Base-by-base conservation (phyloP, 2,797 vertebrate genomes). In the Schizopygopsis malacanthus region DNA sequence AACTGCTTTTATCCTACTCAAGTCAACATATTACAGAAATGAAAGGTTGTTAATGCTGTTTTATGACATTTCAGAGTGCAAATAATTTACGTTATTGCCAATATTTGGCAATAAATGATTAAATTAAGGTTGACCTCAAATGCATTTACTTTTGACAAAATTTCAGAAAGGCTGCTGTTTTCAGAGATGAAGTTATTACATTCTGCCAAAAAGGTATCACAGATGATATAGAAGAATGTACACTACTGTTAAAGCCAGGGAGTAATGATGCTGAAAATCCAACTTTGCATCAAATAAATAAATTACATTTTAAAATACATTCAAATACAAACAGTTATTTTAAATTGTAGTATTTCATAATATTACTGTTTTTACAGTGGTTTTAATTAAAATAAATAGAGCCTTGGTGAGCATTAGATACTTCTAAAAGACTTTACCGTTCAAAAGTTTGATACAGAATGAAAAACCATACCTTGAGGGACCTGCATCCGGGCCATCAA, bases 401-500 rank as follows among this genome's bases (percentile, higher is more conserved):
- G 43, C 43, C 9, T 43, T 43, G 41, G 41, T 43, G 43, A 43
- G 43, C 43, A 43, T 43, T 43, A 10, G 43, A 10, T 43, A 11
- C 43, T 43, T 43, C 43, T 43, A 43, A 43, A 43, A 43, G 2
- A 43, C 43, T 10, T 33, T 33, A 33, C 33, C 33, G 33, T 33
- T 33, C 33, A 33, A 33, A 33, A 0, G 33, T 33, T 33, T 33
- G 33, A 33, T 39, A 39, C 39, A 39, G 12, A 45, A n/a, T 20
- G 22, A 45, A 20, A 69, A 28, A 59, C 56, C 16, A 25, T 77
- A 98, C 98, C 98, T 98, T 97, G 97, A 92, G 97, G 95, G 88
- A 97, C 96, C 90, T 97, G 97, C 96, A 98, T 97, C 84, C 97
- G 97, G 91, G 96, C 97, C 92, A 98, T 96, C 86, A 96, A 94